Evolutionary conservation across 1,140 invertebrate species (phyloP), one percentile per base, ranked within the genome.

Genomic region (Cyrtorhinus lividipennis): DNA sequence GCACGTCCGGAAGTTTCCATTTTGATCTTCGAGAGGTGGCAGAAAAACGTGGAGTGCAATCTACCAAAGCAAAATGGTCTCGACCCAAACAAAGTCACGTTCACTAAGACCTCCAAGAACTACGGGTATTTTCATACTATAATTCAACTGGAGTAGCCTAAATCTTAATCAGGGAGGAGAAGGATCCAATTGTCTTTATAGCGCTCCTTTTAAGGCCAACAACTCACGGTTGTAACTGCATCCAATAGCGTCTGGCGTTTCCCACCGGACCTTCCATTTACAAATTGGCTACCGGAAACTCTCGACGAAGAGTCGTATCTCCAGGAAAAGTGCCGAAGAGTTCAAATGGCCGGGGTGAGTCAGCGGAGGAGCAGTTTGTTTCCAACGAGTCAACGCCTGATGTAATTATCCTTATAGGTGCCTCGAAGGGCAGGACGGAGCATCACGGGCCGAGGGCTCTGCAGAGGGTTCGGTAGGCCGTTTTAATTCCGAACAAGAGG

Each of bases 401-500:
- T 38, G 30, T 38, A 38, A 38, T 38, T 38, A 38, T 38, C 30
- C 30, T 38, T 38, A 38, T 38, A 38, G 30, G 30, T 38, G 30
- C 30, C 30, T 5, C 5, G 15, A 38, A 38, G 30, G 30, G 30
- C 5, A 38, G 30, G 5, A 38, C 30, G 5, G 15, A 38, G 30
- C 5, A 38, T 5, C 30, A 38, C 30, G 15, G 15, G 30, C 30
- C 5, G 30, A 15, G 30, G 15, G 5, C 30, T 38, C 30, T 38
- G 30, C 30, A 38, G 30, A 24, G 26, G 58, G n/a, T 57, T 57
- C 56, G n/a, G 24, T 53, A 53, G 48, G 48, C 48, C 45, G 22
- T 38, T 62, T 62, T 62, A 62, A 62, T 62, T 56, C 61, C 61
- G 61, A 25, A 62, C 46, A 53, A 62, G 58, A 45, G 61, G 61